Percentiles rank a stretch among this genome's conserved stretches.
These are phyloP conservation scores for Mormyrus proboscirostris DNA, from an alignment of 2,797 vertebrate genomes.

Conservation along the genomic window DNA sequence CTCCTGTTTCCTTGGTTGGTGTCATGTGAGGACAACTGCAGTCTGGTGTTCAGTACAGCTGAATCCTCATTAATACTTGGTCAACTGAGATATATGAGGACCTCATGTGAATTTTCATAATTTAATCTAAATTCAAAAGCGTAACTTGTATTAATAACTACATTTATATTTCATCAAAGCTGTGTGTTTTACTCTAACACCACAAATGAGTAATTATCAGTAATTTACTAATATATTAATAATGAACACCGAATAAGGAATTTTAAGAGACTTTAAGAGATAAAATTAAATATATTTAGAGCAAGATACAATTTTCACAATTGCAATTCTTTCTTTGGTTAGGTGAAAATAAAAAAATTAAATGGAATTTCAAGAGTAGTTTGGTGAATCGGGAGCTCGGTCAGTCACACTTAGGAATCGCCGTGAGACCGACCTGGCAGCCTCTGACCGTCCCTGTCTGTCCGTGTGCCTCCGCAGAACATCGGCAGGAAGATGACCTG, in stretches of 20 bases:
- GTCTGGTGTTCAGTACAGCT: background rate
- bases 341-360: background rate
- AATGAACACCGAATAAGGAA: background rate
- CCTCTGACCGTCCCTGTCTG: background rate
- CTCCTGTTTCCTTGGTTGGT: background rate
- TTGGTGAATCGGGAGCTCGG: background rate
- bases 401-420: background rate
- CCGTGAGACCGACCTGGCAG: background rate
- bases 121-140: background rate
- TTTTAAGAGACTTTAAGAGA: background rate
- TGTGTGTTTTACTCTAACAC: background rate
- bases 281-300: background rate
- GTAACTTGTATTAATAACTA: background rate
- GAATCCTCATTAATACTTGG: background rate
- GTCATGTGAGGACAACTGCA: background rate
- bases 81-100: background rate
- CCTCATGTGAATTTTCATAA: background rate
- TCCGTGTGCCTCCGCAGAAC: slow-evolving; percentile 65
- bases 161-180: background rate
- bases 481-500: slow-evolving; percentile 97
- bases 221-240: background rate
- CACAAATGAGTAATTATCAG: background rate
- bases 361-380: background rate
- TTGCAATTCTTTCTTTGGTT: background rate
- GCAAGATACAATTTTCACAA: background rate